Evolutionary conservation across 2,113 vertebrate genomes (phyloP).

Genomic region (Perognathus longimembris): DNA sequence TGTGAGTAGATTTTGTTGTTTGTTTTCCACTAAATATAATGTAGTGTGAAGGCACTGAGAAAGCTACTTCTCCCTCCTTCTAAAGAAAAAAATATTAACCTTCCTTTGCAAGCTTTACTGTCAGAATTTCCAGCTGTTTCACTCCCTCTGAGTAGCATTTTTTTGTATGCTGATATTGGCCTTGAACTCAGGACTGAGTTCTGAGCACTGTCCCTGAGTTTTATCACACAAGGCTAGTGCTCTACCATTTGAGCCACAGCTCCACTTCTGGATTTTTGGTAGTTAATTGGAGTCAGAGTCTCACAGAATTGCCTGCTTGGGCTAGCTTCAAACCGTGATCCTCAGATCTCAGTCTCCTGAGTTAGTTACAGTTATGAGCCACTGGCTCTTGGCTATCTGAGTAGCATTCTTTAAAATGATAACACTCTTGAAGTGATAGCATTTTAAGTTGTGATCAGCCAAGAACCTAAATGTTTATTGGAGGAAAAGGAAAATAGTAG

Average conservation of each 20-base stretch:
- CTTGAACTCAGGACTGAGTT: too few species aligned
- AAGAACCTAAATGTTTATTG: constrained; percentile 14
- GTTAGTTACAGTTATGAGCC: too few species aligned
- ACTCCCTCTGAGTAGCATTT: background rate
- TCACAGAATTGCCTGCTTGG: too few species aligned
- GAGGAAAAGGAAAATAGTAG: background rate
- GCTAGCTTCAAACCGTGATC: too few species aligned
- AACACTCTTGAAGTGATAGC: background rate
- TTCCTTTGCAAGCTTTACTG: background rate
- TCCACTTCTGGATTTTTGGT: too few species aligned
- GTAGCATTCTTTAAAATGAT: constrained; percentile 1
- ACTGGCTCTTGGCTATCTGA: background rate
- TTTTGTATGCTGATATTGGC: background rate
- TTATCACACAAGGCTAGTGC: too few species aligned
- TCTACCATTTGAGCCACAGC: too few species aligned
- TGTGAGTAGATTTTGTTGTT: background rate
- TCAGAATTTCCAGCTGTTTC: background rate
- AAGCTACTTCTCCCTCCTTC: background rate
- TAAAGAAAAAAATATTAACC: background rate
- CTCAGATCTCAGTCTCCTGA: too few species aligned
- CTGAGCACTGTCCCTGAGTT: too few species aligned
- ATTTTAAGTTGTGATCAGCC: constrained; percentile 17
- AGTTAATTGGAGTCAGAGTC: too few species aligned
- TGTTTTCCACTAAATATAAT: background rate
- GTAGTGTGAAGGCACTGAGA: background rate